A percentile compares a stretch with the other conserved stretches of the same genome.
Conservation (phyloP, 2,888 invertebrate species). For the Allygus modestus region DNA sequence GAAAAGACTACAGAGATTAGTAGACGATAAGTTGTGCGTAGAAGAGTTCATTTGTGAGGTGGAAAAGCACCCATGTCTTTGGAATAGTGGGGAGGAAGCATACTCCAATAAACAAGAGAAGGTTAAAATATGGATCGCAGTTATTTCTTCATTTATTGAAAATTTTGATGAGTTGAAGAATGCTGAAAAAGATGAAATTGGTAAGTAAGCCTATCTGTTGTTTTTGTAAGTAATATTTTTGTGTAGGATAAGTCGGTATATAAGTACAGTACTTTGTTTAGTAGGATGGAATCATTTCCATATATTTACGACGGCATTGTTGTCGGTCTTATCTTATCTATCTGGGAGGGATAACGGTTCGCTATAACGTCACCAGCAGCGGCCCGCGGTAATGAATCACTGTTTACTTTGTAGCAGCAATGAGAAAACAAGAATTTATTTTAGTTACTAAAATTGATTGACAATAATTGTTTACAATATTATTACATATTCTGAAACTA, state of each 20-base stretch:
- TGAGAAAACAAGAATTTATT: background rate
- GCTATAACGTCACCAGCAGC: background rate
- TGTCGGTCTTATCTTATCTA: background rate
- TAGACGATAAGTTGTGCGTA: background rate
- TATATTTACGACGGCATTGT: constrained; percentile 9
- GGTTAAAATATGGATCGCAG: background rate
- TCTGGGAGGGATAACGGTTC: constrained; percentile 8
- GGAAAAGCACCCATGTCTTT: constrained; percentile 10
- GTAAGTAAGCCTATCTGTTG: constrained; percentile 6
- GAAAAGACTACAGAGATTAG: constrained; percentile 9
- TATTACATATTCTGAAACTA: no score
- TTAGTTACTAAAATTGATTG: constrained; percentile 9
- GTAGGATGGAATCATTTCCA: constrained; percentile 9
- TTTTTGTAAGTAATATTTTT: constrained; percentile 1
- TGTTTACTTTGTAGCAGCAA: background rate
- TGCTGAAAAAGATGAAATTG: constrained; percentile 14
- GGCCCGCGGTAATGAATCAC: constrained; percentile 5
- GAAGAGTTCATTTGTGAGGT: constrained; percentile 4
- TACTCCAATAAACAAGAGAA: background rate
- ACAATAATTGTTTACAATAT: constrained; percentile 5
- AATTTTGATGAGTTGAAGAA: constrained; percentile 2
- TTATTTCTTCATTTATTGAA: background rate
- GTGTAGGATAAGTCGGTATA: background rate
- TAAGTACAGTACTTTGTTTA: constrained; percentile 1
- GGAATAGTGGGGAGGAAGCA: background rate